phyloP scores from a whole-genome alignment of 2,113 vertebrate genomes.

The Brachyhypopomus occidentalis region DNA sequence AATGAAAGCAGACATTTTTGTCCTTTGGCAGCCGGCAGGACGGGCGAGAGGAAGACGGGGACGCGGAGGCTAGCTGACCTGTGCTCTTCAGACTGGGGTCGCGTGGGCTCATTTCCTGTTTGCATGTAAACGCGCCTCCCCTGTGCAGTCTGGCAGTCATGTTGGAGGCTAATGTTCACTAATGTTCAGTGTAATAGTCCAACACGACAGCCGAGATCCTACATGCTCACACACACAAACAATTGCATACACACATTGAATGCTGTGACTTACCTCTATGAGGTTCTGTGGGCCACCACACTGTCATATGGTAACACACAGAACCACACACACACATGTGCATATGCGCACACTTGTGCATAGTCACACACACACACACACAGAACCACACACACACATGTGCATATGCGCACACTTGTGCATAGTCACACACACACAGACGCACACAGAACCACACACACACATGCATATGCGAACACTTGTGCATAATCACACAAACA shows the following conservation, averaged over 20 bases:
- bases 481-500: no score
- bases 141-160: background rate
- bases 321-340: slow-evolving; percentile 16
- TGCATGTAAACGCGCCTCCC: slow-evolving; percentile 54
- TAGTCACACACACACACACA: slow-evolving; percentile 36
- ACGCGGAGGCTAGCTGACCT: slow-evolving; percentile 45
- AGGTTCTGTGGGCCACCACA: slow-evolving; percentile 7
- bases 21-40: background rate
- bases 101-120: slow-evolving; percentile 61
- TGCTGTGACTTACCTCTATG: slow-evolving; percentile 1
- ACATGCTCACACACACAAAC: background rate
- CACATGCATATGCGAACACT: no score
- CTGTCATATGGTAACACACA: slow-evolving; percentile 38
- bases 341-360: no score
- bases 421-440: no score
- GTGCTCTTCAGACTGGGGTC: slow-evolving; percentile 48
- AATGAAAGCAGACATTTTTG: no score
- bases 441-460: no score
- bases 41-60: slow-evolving; percentile 1
- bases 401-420: no score
- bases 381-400: no score
- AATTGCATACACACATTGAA: background rate
- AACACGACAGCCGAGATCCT: no score
- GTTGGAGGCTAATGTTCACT: no score
- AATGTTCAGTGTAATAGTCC: no score